These are phyloP conservation scores for Pheosia gnoma DNA, from an alignment of 2,888 invertebrate genomes.

Conservation along the genomic window DNA sequence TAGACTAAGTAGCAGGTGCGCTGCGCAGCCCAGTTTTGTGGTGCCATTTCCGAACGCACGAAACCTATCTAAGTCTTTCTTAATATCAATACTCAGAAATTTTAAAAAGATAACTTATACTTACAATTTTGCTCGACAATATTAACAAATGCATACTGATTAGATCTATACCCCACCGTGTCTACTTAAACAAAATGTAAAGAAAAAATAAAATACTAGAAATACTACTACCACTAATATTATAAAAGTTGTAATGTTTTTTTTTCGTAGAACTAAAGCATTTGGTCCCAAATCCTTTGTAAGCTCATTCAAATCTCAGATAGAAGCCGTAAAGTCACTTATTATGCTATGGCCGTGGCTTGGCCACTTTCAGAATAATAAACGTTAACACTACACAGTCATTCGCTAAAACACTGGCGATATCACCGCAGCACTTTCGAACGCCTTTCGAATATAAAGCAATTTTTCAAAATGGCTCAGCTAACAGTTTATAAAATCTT, in stretches of 20 bases:
- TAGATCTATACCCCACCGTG: background rate
- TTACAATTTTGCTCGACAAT: background rate
- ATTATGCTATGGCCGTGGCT: constrained; percentile 68
- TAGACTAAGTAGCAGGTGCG: no score
- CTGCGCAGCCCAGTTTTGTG: no score
- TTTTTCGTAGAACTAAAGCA: constrained; percentile 31
- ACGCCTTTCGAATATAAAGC: constrained; percentile 65
- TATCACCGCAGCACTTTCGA: constrained; percentile 67
- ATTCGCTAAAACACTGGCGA: constrained; percentile 71
- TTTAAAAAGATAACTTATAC: background rate
- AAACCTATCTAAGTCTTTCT: no score
- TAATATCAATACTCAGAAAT: background rate
- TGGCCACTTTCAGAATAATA: constrained; percentile 74
- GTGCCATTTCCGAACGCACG: no score
- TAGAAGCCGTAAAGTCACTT: constrained; percentile 56
- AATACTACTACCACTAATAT: background rate
- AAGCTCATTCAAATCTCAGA: constrained; percentile 57
- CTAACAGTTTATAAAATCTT: constrained; percentile 32
- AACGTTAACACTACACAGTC: constrained; percentile 67
- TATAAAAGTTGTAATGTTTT: constrained; percentile 9
- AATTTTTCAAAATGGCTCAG: constrained; percentile 36
- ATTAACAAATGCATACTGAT: background rate
- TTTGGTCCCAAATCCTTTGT: constrained; percentile 48
- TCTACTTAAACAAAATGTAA: background rate
- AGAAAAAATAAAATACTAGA: constrained; percentile 3